Conservation (phyloP, 2,113 vertebrate genomes). For the Ceratotherium simum region DNA sequence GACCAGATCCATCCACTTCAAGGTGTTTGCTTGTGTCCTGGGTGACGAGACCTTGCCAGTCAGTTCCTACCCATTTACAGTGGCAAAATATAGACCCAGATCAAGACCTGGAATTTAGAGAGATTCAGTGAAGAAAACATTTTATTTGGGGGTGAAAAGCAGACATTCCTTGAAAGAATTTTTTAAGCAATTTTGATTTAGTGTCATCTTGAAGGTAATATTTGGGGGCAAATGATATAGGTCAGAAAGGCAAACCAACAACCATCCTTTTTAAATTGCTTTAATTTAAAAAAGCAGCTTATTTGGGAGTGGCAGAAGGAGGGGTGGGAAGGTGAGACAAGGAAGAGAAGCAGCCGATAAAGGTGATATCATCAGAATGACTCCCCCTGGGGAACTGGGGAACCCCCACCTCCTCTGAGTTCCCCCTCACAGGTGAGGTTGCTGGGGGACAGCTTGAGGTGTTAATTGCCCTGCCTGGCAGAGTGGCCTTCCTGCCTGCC, state of each 20-base stretch:
- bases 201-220: constrained; percentile 10
- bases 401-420: neutral
- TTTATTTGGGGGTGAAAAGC: constrained; percentile 20
- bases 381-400: neutral
- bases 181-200: constrained; percentile 49
- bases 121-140: neutral
- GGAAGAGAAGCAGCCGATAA: constrained; percentile 35
- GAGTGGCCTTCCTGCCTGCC: neutral
- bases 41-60: neutral
- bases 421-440: neutral
- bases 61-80: neutral
- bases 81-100: neutral
- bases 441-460: neutral
- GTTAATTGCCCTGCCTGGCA: neutral
- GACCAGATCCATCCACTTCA: constrained; percentile 53
- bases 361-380: neutral
- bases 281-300: neutral
- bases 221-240: neutral
- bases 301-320: neutral
- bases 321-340: neutral
- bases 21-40: constrained; percentile 61
- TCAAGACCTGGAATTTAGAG: neutral
- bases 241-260: neutral
- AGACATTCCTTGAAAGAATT: constrained; percentile 80
- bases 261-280: neutral